Evolutionary conservation across 2,888 invertebrate species (phyloP), one percentile per base, ranked within the genome.

Genomic region (Polydrusus cervinus): DNA sequence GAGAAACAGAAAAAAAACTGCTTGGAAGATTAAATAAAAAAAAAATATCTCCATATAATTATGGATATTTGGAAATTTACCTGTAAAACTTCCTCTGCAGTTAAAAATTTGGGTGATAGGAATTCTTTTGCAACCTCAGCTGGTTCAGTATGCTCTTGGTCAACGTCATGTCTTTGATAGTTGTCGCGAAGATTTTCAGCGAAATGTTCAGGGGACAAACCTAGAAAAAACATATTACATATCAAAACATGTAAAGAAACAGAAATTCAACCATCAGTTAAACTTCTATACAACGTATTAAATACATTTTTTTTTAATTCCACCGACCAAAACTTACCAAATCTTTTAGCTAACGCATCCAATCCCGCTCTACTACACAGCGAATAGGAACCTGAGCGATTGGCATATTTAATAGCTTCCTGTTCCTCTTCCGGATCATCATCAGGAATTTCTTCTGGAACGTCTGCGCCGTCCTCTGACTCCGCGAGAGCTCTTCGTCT

Each of bases 161-260:
- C 97, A 0, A 98, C 96, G 84, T 98, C 98, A 85, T 97, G 95
- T 13, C 97, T 90, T 86, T 97, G 96, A 86, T 98, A 98, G 86
- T 97, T 97, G 84, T 98, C 98, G 0, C 97, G 91, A 8, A 99
- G 89, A 88, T 99, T 99, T 88, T 98, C 98, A 0, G 97, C 97
- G 86, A 97, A 98, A 87, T 98, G 94, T 85, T 97, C 96, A 0
- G 99, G 97, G 0, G 94, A 92, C 66, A 99, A 88, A 76, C 99
- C 74, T 74, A 64, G 6, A 20, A 20, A 43, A 25, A 25, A 25
- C 25, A 25, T 25, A 25, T 1, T 5, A 1, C 25, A 47, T 57
- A 34, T 13, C 99, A 87, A 98, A 18, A 11, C 14, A 43, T 55
- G 38, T 43, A 1, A 13, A 13, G 53, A 66, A 45, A 70, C 5